These are phyloP conservation scores for Portunus trituberculatus DNA, from an alignment of 1,140 invertebrate species.

Conservation along the genomic window DNA sequence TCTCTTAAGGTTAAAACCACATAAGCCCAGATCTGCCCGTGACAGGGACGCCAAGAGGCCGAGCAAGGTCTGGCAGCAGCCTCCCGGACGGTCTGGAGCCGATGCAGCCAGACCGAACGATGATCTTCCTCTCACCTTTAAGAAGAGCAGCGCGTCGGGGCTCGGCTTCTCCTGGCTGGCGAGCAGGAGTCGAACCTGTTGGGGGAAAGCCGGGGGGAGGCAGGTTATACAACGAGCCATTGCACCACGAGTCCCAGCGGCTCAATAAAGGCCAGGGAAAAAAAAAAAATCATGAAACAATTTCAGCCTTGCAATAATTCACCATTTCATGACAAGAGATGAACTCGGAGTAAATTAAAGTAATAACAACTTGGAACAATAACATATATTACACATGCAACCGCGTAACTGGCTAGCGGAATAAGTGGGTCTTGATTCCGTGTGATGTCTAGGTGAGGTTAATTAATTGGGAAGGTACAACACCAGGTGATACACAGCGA, in stretches of 20 bases:
- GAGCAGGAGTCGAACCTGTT: constrained; percentile 4
- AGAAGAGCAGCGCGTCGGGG: constrained; percentile 30
- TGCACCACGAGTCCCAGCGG: background rate
- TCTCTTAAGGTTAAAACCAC: constrained; percentile 23
- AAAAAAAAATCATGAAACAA: background rate
- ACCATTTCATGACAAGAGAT: background rate
- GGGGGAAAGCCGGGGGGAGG: background rate
- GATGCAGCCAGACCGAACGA: constrained; percentile 5
- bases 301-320: background rate
- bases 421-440: background rate
- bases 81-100: background rate
- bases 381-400: background rate
- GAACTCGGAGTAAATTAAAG: background rate
- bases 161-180: background rate
- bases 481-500: background rate
- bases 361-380: background rate
- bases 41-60: constrained; percentile 15
- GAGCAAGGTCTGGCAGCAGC: background rate
- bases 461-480: background rate
- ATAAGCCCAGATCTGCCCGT: background rate
- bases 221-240: constrained; percentile 30
- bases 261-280: background rate
- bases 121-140: constrained; percentile 61
- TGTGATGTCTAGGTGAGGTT: constrained; percentile 8
- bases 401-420: background rate